phyloP scores from a whole-genome alignment of 2,888 invertebrate species.

The Salticus scenicus region DNA sequence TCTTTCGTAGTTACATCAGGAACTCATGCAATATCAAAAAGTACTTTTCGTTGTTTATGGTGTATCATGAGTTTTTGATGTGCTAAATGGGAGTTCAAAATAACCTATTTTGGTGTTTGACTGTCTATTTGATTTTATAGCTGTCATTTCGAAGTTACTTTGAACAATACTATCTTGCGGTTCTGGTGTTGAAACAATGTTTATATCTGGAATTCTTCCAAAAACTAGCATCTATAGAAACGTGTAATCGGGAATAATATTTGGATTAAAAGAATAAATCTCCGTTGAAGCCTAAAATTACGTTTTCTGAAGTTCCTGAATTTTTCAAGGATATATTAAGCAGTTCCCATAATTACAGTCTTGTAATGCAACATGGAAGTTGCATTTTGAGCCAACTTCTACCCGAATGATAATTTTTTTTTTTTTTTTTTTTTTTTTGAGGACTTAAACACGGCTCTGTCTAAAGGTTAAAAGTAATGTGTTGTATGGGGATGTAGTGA shows the following conservation, averaged over 20 bases:
- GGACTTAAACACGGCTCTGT: neutral
- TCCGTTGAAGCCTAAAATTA: conserved; percentile 8
- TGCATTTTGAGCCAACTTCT: conserved; percentile 5
- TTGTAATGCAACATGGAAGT: neutral
- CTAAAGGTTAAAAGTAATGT: neutral
- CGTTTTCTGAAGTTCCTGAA: conserved; percentile 7
- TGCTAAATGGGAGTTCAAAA: neutral
- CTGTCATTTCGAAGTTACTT: neutral
- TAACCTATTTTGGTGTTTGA: neutral
- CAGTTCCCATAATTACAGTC: neutral
- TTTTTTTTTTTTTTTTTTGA: too few species aligned
- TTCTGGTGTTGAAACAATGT: conserved; percentile 9
- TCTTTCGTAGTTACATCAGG: conserved; percentile 1
- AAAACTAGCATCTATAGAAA: neutral
- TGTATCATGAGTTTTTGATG: neutral
- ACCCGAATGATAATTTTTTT: neutral
- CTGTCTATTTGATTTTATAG: neutral
- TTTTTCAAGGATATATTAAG: too few species aligned
- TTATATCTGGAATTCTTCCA: conserved; percentile 15
- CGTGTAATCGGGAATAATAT: neutral
- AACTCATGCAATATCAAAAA: neutral
- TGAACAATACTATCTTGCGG: neutral
- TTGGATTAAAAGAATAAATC: conserved; percentile 7
- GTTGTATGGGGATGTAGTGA: conserved; percentile 2
- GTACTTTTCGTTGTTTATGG: neutral